Percentiles rank a stretch among this genome's conserved stretches.
These are phyloP conservation scores for Ochotona curzoniae DNA, from an alignment of 2,113 vertebrate species.

Conservation along the genomic window DNA sequence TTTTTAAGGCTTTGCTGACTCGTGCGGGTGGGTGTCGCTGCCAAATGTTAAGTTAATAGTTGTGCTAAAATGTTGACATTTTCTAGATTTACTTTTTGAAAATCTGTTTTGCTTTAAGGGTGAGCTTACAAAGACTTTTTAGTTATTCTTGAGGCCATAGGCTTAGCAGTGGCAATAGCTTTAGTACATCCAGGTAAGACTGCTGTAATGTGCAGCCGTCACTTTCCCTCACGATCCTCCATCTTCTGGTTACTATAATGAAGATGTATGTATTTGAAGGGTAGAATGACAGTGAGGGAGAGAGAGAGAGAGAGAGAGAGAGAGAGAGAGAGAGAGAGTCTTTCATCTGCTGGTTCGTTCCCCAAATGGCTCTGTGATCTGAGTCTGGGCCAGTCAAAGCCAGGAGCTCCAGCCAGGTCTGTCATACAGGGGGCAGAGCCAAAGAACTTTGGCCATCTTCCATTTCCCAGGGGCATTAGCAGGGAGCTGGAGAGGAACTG, in stretches of 20 bases:
- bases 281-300: too few relatives aligned
- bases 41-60: neutral
- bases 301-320: too few relatives aligned
- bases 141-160: constrained; percentile 4
- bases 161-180: neutral
- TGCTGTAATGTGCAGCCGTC: neutral
- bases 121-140: constrained; percentile 32
- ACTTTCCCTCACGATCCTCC: neutral
- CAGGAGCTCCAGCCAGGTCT: too few relatives aligned
- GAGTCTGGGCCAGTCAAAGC: too few relatives aligned
- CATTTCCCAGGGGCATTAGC: neutral
- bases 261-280: too few relatives aligned
- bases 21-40: neutral
- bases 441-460: too few relatives aligned
- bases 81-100: neutral
- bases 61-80: neutral
- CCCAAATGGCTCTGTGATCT: too few relatives aligned
- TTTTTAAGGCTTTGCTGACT: neutral
- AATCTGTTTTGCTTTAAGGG: constrained; percentile 42
- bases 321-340: too few relatives aligned
- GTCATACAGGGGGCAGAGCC: too few relatives aligned
- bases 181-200: constrained; percentile 7
- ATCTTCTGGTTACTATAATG: neutral
- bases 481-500: too few relatives aligned
- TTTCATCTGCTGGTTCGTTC: too few relatives aligned